These are phyloP conservation scores for Pyralis farinalis DNA, from an alignment of 2,888 invertebrate species.

Conservation along the genomic window DNA sequence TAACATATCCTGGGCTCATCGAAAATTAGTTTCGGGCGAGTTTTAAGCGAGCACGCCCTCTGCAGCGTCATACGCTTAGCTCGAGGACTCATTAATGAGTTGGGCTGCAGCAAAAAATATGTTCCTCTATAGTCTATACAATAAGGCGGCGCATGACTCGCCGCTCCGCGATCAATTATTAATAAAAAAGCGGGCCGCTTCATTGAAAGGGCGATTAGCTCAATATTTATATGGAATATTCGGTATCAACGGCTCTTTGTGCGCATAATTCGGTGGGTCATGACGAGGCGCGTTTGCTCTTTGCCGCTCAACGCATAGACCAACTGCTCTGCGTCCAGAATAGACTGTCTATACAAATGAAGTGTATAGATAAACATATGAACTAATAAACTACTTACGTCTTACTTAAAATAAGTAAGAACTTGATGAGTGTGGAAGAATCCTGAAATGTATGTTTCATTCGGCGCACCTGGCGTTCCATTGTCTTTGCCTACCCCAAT, in stretches of 20 bases:
- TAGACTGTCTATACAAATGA: constrained; percentile 23
- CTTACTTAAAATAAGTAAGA: no score
- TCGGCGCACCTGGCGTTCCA: no score
- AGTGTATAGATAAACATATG: no score
- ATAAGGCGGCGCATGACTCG: constrained; percentile 78
- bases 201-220: constrained; percentile 82
- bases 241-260: constrained; percentile 81
- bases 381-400: no score
- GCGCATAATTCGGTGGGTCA: constrained; percentile 76
- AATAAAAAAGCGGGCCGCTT: constrained; percentile 80
- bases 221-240: constrained; percentile 82
- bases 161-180: constrained; percentile 77
- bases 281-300: constrained; percentile 72
- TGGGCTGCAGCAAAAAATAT: constrained; percentile 70
- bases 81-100: constrained; percentile 66
- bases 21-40: constrained; percentile 61
- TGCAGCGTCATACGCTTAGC: constrained; percentile 57
- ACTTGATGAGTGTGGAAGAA: no score
- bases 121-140: constrained; percentile 65
- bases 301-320: constrained; percentile 55
- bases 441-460: no score
- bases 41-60: constrained; percentile 44
- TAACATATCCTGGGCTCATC: constrained; percentile 51
- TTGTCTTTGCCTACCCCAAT: no score
- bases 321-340: constrained; percentile 44